Percentiles rank a stretch among this genome's conserved stretches.
phyloP scores from a whole-genome alignment of 2,797 vertebrate species.

The Acropternis orthonyx region DNA sequence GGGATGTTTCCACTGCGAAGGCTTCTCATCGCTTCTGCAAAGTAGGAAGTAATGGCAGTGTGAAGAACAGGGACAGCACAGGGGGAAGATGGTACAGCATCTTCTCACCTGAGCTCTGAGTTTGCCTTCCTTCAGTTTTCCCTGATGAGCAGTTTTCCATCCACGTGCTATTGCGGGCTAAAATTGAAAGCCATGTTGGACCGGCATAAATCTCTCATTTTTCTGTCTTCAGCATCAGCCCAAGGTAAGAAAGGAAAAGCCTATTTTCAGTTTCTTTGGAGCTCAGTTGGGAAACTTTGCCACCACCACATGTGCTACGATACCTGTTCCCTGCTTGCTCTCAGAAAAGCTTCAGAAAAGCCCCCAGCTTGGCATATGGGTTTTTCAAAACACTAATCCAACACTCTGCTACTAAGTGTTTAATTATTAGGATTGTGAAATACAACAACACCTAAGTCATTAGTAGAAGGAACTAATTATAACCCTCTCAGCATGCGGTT shows the following conservation, averaged over 20 bases:
- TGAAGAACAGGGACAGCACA: neutral
- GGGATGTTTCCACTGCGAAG: neutral
- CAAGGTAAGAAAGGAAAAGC: neutral
- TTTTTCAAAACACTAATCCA: neutral
- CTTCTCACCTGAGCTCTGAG: neutral
- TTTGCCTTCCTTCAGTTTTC: neutral
- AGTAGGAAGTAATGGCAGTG: neutral
- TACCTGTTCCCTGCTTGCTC: neutral
- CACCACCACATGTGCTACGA: rapidly evolving
- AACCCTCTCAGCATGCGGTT: neutral
- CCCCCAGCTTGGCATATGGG: neutral
- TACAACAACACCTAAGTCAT: neutral
- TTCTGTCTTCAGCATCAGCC: constrained; percentile 32
- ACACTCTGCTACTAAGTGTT: neutral
- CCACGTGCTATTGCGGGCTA: constrained; percentile 23
- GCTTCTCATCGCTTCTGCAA: neutral
- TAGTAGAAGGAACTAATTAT: neutral
- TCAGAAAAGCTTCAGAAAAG: neutral
- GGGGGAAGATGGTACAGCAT: neutral
- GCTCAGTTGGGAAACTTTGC: neutral
- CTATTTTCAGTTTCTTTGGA: constrained; percentile 8
- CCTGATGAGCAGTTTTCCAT: neutral
- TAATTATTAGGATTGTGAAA: constrained; percentile 25
- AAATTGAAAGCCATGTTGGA: constrained; percentile 6
- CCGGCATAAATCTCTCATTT: constrained; percentile 23